Evolutionary conservation across 2,797 vertebrate genomes (phyloP), one percentile per base, ranked within the genome.

Genomic region (Microctenopoma stevenorrisi): DNA sequence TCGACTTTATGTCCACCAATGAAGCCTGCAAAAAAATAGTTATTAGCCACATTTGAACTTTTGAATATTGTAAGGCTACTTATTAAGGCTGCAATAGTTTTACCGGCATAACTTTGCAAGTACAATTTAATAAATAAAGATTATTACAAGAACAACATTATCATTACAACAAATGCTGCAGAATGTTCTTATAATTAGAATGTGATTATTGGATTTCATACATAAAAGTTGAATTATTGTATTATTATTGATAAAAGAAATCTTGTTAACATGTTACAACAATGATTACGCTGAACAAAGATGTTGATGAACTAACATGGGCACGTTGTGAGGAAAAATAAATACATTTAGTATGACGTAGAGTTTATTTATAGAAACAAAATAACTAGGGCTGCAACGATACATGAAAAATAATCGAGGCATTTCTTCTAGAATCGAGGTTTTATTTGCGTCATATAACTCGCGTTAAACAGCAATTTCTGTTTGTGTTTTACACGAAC

Each of bases 271-370:
- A 66, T 42, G 0, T 62, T 11, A 33, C 7, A 70, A 67, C 55
- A 61, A 49, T 5, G 57, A 52, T 44, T 50, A 46, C 15, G 51
- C 14, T 18, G 25, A 49, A n/a, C n/a, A 70, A 68, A 58, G n/a
- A 52, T 56, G 43, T 16, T 57, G 6, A 54, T 18, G 30, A 52
- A 72, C 70, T 13, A 78, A 59, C 37, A 60, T 18, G 49, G 47
- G 3, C 14, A 57, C 46, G 38, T 50, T 81, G 33, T n/a, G n/a
- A 61, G 26, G 65, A 73, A 83, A 66, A 75, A 46, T 1, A 64
- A 28, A 60, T 46, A 53, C 16, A 35, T 25, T 13, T 52, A 54
- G 40, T 57, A 69, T 43, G 43, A 68, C 56, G 43, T 54, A 59
- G 22, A 11, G 8, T 33, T 51, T 61, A 70, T 60, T 22, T 62